Percentiles rank a stretch among this genome's conserved stretches.
Evolutionary conservation across 2,113 vertebrate species (phyloP).

Genomic region (Anarrhichthys ocellatus): DNA sequence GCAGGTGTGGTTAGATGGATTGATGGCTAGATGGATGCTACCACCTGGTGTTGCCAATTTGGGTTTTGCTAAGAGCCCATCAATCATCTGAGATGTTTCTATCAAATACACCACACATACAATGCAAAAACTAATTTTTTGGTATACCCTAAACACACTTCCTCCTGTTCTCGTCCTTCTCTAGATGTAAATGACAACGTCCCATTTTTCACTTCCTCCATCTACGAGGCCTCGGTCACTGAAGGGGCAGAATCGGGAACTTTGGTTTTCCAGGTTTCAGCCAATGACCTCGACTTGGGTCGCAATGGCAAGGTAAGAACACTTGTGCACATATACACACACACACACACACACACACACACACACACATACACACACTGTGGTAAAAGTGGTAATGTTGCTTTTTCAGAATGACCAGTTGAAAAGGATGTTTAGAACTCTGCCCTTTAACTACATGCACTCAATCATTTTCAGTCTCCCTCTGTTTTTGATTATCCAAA

Average conservation of each 20-base stretch:
- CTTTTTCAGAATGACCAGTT: background rate
- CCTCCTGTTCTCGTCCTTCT: slow-evolving; percentile 4
- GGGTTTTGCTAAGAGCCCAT: background rate
- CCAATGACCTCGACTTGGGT: slow-evolving; percentile 88
- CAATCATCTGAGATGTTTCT: background rate
- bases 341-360: background rate
- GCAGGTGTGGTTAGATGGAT: background rate
- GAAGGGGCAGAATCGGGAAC: slow-evolving; percentile 88
- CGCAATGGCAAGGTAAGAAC: slow-evolving; percentile 87
- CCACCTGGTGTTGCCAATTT: background rate
- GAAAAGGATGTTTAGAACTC: background rate
- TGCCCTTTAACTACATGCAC: background rate
- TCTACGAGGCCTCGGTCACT: slow-evolving; percentile 89
- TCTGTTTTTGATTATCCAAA: background rate
- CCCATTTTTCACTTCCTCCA: slow-evolving; percentile 92
- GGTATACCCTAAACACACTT: background rate
- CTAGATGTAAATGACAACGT: slow-evolving; percentile 94
- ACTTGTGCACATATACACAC: background rate
- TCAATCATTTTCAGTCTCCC: background rate
- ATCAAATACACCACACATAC: background rate
- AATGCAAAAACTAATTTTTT: background rate
- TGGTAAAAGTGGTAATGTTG: background rate
- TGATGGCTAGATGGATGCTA: background rate
- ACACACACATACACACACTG: background rate
- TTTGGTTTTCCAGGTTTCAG: slow-evolving; percentile 88